Evolutionary conservation across 1,140 invertebrate species (phyloP).

Genomic region (Lasioglossum albipes): DNA sequence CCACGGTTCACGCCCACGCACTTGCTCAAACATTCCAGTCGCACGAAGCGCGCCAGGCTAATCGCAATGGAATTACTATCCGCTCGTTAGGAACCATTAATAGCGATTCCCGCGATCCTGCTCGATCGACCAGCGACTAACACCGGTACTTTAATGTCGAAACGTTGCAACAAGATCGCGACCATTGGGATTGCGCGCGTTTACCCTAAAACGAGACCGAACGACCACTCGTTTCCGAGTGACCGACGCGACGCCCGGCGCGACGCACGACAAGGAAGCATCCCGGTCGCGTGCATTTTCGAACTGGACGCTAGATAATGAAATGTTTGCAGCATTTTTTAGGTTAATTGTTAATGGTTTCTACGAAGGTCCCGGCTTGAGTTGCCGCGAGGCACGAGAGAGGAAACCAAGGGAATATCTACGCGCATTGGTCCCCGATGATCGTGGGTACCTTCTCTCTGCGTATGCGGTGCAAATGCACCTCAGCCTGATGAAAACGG

Average conservation of each 20-base stretch:
- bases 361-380: neutral
- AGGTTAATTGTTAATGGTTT: constrained; percentile 9
- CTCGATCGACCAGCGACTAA: neutral
- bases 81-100: constrained; percentile 54
- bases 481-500: too few species aligned
- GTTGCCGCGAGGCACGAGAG: neutral
- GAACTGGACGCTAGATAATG: neutral
- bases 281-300: neutral
- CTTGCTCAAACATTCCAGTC: constrained; percentile 62
- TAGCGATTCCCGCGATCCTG: constrained; percentile 20
- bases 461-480: too few species aligned
- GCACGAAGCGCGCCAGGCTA: constrained; percentile 48
- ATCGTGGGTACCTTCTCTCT: too few species aligned
- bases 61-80: constrained; percentile 61
- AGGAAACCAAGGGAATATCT: neutral
- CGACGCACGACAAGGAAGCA: neutral
- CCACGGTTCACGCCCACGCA: constrained; percentile 60
- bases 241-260: neutral
- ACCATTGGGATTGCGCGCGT: too few species aligned
- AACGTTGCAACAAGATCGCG: too few species aligned
- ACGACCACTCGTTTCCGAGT: neutral
- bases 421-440: too few species aligned
- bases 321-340: neutral
- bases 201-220: neutral
- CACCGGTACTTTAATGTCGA: too few species aligned